Percentiles rank a stretch among this genome's conserved stretches.
Conservation (phyloP, 2,113 vertebrate genomes). For the Onychostruthus taczanowskii region DNA sequence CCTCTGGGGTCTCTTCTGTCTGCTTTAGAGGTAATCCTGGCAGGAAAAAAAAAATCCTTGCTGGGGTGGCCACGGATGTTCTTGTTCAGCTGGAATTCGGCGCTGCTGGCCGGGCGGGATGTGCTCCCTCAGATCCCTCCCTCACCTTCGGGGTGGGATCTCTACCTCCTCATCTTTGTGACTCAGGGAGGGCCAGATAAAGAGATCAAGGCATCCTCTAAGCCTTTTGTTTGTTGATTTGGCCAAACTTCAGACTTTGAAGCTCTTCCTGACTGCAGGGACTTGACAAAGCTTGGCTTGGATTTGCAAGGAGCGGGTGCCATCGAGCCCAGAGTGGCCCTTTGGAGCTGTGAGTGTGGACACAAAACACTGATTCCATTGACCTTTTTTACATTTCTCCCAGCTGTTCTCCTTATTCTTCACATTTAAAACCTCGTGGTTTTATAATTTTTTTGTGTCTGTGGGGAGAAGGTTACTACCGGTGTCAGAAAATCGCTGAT, state of each 20-base stretch:
- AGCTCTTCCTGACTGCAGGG: neutral
- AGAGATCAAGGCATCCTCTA: neutral
- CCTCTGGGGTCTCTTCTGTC: accelerated
- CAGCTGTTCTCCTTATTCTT: neutral
- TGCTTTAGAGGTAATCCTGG: accelerated
- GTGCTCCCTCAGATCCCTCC: neutral
- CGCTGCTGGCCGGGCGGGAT: accelerated
- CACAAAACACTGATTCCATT: neutral
- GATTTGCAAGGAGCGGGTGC: neutral
- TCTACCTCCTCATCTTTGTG: neutral
- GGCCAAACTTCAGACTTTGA: neutral
- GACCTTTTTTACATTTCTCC: neutral
- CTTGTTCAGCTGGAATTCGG: neutral
- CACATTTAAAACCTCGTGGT: neutral
- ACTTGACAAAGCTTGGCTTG: neutral
- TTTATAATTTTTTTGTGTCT: neutral
- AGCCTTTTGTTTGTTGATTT: neutral
- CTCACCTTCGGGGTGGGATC: neutral
- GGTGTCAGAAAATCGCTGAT: neutral
- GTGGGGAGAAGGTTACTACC: neutral
- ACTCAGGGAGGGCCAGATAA: neutral
- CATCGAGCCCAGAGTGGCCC: neutral
- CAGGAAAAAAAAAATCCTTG: neutral
- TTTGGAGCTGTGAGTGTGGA: neutral
- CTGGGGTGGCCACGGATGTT: neutral